These are phyloP conservation scores for Phyllostomus discolor DNA, from an alignment of 2,113 vertebrate species.

Conservation along the genomic window DNA sequence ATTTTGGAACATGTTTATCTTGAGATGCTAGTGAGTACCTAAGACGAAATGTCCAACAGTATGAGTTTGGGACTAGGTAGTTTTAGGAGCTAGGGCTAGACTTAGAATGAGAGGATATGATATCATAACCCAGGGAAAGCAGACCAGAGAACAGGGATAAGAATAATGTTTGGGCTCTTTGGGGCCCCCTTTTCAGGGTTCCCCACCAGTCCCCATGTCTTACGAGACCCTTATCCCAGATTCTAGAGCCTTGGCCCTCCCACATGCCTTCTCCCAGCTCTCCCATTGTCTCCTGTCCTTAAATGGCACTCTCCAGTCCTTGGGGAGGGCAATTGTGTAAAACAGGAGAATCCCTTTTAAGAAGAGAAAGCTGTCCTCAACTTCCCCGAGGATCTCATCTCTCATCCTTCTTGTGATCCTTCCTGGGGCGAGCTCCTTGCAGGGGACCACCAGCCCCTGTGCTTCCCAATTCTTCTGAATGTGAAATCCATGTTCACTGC, in stretches of 20 bases:
- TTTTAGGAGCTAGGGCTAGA: neutral
- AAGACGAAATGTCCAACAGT: neutral
- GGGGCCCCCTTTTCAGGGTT: neutral
- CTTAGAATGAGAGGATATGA: neutral
- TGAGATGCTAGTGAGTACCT: neutral
- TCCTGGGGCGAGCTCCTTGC: neutral
- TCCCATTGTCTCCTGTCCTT: neutral
- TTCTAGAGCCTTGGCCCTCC: neutral
- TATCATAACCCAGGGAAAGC: neutral
- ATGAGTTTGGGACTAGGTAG: neutral
- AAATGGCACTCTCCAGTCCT: neutral
- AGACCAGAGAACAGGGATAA: neutral
- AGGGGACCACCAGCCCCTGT: neutral
- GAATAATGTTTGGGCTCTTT: neutral
- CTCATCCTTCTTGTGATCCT: neutral
- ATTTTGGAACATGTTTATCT: conserved; percentile 3
- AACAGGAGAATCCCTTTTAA: conserved; percentile 10
- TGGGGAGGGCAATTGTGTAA: conserved; percentile 13
- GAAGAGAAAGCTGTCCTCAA: neutral
- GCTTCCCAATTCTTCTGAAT: neutral
- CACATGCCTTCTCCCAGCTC: neutral
- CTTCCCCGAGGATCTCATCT: neutral
- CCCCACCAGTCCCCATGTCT: neutral
- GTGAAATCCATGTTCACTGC: neutral
- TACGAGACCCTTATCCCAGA: neutral